Conservation (phyloP, 1,140 invertebrate genomes). For the Drosophila athabasca region DNA sequence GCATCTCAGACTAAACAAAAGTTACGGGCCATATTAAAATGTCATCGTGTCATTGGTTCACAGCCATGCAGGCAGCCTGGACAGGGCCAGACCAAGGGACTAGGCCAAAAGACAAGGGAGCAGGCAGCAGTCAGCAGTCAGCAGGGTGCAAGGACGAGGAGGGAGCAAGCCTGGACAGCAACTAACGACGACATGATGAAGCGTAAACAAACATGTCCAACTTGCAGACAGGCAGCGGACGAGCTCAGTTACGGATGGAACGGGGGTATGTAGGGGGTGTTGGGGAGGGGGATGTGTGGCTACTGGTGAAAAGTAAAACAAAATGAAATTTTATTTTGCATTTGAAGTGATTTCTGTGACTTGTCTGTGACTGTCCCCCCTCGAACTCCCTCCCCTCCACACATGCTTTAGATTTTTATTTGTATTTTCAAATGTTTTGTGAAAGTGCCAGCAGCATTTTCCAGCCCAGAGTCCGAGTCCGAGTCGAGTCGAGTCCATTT, state of each 20-base stretch:
- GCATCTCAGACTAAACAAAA: conserved; percentile 69
- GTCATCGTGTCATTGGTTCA: conserved; percentile 76
- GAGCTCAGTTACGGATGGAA: conserved; percentile 3
- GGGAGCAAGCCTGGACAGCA: conserved; percentile 31
- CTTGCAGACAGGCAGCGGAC: conserved; percentile 60
- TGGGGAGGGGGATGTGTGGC: too few species aligned
- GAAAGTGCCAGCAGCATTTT: conserved; percentile 80
- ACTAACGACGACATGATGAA: conserved; percentile 81
- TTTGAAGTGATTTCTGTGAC: conserved; percentile 67
- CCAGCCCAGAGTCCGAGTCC: conserved; percentile 28
- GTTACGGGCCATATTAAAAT: conserved; percentile 80
- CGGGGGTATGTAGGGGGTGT: not conserved
- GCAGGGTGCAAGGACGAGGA: not conserved
- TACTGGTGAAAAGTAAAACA: conserved; percentile 66
- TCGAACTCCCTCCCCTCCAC: not conserved
- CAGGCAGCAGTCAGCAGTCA: too few species aligned
- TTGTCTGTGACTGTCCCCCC: conserved; percentile 19
- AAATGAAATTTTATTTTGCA: conserved; percentile 82
- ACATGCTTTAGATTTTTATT: conserved; percentile 75
- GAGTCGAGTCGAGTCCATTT: conserved; percentile 68
- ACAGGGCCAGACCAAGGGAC: conserved; percentile 5
- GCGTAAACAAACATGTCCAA: conserved; percentile 81
- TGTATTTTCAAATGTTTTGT: conserved; percentile 80
- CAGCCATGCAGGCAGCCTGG: conserved; percentile 18
- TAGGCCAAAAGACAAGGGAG: conserved; percentile 13